Conservation (phyloP, 2,888 invertebrate genomes). For the Saturnia japonica region DNA sequence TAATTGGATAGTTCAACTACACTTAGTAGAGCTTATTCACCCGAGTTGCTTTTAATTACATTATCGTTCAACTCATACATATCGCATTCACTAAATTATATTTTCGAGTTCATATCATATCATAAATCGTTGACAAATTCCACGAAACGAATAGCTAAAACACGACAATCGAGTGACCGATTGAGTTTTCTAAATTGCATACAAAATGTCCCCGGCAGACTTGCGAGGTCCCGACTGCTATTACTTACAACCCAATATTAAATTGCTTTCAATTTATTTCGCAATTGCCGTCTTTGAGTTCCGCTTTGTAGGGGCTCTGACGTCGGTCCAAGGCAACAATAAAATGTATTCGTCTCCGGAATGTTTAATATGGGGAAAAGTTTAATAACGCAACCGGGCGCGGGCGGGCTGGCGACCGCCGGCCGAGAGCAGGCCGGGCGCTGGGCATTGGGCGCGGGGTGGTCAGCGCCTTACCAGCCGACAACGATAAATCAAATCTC, state of each 20-base stretch:
- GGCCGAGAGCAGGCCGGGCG: conserved; percentile 46
- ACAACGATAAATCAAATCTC: conserved; percentile 81
- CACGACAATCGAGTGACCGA: conserved; percentile 63
- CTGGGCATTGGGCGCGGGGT: conserved; percentile 44
- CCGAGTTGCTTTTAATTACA: conserved; percentile 32
- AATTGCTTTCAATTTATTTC: conserved; percentile 83
- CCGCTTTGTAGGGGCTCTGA: conserved; percentile 82
- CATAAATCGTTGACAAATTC: conserved; percentile 30
- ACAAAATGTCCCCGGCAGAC: conserved; percentile 72
- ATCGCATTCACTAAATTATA: conserved; percentile 33
- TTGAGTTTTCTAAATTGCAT: conserved; percentile 69
- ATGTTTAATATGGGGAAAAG: conserved; percentile 84
- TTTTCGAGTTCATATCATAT: conserved; percentile 36
- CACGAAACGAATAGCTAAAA: conserved; percentile 41
- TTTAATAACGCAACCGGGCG: conserved; percentile 81
- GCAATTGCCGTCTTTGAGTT: conserved; percentile 83
- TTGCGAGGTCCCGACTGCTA: conserved; percentile 75
- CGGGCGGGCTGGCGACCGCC: conserved; percentile 58
- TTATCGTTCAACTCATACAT: too few relatives aligned
- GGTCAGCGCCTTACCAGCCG: conserved; percentile 69
- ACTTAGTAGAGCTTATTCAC: conserved; percentile 28
- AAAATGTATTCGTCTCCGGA: conserved; percentile 83
- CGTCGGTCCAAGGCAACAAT: conserved; percentile 82
- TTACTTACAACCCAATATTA: conserved; percentile 82
- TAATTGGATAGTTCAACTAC: conserved; percentile 60